Conservation (phyloP, 2,113 vertebrate genomes). For the Syngnathus scovelli region DNA sequence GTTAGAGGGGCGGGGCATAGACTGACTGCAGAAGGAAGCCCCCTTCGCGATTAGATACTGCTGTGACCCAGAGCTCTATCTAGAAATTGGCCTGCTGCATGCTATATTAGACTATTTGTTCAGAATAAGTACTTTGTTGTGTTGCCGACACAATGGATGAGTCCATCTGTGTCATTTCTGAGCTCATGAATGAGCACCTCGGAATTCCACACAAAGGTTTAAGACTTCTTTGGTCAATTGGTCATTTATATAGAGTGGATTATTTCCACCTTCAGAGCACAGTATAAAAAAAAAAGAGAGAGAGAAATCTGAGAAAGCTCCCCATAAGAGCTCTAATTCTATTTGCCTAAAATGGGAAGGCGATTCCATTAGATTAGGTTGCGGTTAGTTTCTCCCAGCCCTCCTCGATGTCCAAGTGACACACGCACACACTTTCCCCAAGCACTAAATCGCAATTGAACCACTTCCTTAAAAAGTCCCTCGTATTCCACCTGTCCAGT, state of each 20-base stretch:
- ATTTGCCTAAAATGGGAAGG: conserved; percentile 57
- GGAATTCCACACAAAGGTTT: too few species aligned
- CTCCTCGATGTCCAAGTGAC: conserved; percentile 46
- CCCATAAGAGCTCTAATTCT: conserved; percentile 61
- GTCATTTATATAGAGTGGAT: too few species aligned
- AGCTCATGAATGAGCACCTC: too few species aligned
- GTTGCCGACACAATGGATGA: too few species aligned
- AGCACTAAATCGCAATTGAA: conserved; percentile 17
- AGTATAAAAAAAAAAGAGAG: conserved; percentile 31
- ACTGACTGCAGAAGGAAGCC: too few species aligned
- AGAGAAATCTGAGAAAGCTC: conserved; percentile 61
- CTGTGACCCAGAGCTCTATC: too few species aligned
- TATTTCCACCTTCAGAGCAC: neutral
- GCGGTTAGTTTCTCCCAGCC: conserved; percentile 41
- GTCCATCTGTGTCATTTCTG: too few species aligned
- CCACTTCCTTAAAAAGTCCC: conserved; percentile 8
- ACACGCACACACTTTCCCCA: conserved; percentile 17
- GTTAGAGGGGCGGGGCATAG: neutral
- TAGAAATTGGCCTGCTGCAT: too few species aligned
- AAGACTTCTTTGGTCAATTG: too few species aligned
- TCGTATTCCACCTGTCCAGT: neutral
- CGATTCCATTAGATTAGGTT: conserved; percentile 60
- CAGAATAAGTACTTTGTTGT: too few species aligned
- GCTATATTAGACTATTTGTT: too few species aligned
- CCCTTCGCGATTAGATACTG: too few species aligned